These are phyloP conservation scores for Pteronotus mesoamericanus DNA, from an alignment of 2,797 vertebrate species.

Conservation along the genomic window DNA sequence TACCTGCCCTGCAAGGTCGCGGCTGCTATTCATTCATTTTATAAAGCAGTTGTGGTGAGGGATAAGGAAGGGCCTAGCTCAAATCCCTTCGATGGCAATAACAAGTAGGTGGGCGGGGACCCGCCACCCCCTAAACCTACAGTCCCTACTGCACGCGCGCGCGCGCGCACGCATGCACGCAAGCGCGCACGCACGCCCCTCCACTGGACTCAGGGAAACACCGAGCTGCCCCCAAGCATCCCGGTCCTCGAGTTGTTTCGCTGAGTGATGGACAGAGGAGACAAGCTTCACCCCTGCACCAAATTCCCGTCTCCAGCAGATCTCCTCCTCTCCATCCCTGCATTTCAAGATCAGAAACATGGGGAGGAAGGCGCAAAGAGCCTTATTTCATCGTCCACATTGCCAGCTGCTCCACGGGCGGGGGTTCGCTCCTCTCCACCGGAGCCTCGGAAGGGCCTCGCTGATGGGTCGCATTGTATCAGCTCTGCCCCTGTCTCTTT, in stretches of 20 bases:
- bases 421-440: not conserved
- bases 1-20: not conserved
- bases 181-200: not conserved
- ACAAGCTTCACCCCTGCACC: not conserved
- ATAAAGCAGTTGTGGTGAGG: not conserved
- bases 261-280: not conserved
- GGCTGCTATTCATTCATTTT: not conserved
- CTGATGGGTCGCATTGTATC: not conserved
- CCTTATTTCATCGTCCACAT: slow-evolving; percentile 64
- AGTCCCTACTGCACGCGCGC: not conserved
- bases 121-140: not conserved
- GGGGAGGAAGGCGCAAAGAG: not conserved
- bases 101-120: not conserved
- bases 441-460: not conserved
- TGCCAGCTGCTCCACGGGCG: not conserved
- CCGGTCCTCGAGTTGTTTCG: not conserved
- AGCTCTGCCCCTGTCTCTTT: slow-evolving; percentile 46
- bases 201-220: not conserved
- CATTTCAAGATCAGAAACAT: slow-evolving; percentile 3
- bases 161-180: not conserved
- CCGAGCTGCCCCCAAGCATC: not conserved
- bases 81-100: not conserved
- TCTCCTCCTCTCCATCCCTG: not conserved
- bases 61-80: not conserved
- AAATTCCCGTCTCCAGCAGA: not conserved